A percentile compares a stretch with the other conserved stretches of the same genome.
These are phyloP conservation scores for Diadema setosum DNA, from an alignment of 35 echinoderm and acorn worm species.

Conservation along the genomic window DNA sequence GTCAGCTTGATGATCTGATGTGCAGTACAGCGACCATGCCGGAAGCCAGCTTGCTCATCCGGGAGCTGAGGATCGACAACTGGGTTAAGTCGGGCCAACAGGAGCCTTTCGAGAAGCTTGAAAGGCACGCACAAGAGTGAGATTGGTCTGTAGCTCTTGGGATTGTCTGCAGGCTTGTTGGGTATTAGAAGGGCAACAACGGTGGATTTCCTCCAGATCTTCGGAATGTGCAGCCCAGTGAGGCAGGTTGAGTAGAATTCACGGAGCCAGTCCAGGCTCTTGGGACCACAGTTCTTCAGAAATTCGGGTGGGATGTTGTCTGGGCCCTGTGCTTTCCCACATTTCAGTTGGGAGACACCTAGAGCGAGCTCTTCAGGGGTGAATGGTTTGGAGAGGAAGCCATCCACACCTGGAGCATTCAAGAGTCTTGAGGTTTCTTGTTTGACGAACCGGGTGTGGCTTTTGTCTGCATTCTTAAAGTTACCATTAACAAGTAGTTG, in stretches of 20 bases:
- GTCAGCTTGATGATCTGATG: too few relatives aligned
- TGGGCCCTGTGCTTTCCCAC: too few relatives aligned
- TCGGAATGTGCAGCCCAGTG: neutral
- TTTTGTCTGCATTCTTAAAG: neutral
- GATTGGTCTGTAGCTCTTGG: too few relatives aligned
- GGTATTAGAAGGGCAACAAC: conserved; percentile 11
- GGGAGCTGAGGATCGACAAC: neutral
- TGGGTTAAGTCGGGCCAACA: neutral
- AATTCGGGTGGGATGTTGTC: too few relatives aligned
- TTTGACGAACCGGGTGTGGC: neutral
- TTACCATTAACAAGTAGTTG: conserved; percentile 9
- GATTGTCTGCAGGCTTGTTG: conserved; percentile 23
- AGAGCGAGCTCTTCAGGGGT: neutral
- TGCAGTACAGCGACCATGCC: neutral
- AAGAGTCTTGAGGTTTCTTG: neutral
- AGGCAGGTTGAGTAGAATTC: neutral
- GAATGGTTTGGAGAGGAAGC: neutral
- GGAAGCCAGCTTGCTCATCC: neutral
- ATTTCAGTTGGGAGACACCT: neutral
- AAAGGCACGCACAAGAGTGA: too few relatives aligned
- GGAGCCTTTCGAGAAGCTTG: neutral
- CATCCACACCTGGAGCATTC: neutral
- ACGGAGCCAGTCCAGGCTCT: neutral
- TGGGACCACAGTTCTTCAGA: neutral
- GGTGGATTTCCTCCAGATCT: conserved; percentile 27